Base-by-base conservation (phyloP, 1,140 invertebrate species). In the Probaryconus sp. region DNA sequence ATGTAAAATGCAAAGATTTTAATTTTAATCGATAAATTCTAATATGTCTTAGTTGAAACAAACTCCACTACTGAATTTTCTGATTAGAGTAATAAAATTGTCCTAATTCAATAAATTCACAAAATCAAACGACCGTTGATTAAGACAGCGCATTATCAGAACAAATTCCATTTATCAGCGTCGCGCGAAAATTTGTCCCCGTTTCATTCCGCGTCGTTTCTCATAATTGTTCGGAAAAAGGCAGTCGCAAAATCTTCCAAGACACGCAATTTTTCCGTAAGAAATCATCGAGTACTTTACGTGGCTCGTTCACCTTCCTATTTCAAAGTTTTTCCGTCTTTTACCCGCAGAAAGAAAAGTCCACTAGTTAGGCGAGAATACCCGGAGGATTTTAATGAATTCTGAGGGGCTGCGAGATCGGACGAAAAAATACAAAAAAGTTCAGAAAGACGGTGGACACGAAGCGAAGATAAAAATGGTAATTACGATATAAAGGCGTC, bases 401-500 rank as follows among this genome's bases (percentile, higher is more conserved):
- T 85, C 81, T 80, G 67, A 84, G 80, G 82, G 79, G 78, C 73
- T 60, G 70, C 76, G 58, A 20, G 21, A 38, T 56, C 18, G 42
- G 38, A n/a, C 14, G 33, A 3, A 13, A 24, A 11, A 63, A 50
- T 61, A 65, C 75, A 65, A 47, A 60, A 51, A 61, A 55, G 60
- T 51, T 43, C 45, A 20, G 53, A 28, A 53, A 48, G 43, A 20
- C 33, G 40, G 18, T 68, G 69, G 61, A 64, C 33, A 63, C 43
- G 73, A 69, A 78, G 72, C 53, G 69, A 78, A 79, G 81, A 85
- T 84, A 83, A 86, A 85, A 85, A 85, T 85, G 84, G 81, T 85
- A 84, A 86, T 86, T 85, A 84, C 81, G 80, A 83, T 85, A 85
- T 85, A 85, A 85, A 86, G 76, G 70, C 73, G 80, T 79, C 79